Base-by-base conservation (phyloP, 2,113 vertebrate species). In the Malurus elegans region DNA sequence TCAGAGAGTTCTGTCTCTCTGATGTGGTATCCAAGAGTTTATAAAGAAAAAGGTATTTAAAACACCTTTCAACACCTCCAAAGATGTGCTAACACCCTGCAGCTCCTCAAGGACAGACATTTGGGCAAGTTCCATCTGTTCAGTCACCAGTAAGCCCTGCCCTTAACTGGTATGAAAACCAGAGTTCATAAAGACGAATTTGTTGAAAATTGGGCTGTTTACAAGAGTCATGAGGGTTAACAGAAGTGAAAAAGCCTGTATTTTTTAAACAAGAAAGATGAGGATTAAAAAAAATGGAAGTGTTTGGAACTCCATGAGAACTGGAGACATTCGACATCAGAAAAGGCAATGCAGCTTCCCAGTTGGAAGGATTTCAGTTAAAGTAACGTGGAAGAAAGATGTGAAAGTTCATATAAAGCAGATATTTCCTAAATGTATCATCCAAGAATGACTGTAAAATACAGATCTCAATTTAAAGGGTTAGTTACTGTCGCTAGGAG, bases 181-280 rank as follows among this genome's bases (percentile, higher is more conserved):
- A 34, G 78, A 51, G 79, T 3, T 58, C 44, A 54, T 10, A 2
- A 47, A 86, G 50, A 83, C 14, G 23, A 36, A 32, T 15, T 44
- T 26, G 48, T 3, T 56, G 44, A 71, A 67, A 78, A 58, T 0
- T 50, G 23, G 11, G 64, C 34, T 56, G 28, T 34, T 73, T 21
- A 38, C 34, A 53, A 50, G n/a, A 21, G 62, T 26, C 61, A 26
- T 4, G 2, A 34, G 17, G 31, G 34, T 7, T 19, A 73, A 36
- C 2, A 64, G 29, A 60, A 45, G 5, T 47, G 14, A 61, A 61
- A 73, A 75, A 3, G 0, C 0, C 3, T 24, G 3, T 4, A 10
- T 15, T 38, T 67, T 57, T 60, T 13, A 54, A 79, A 36, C 4
- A 32, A 29, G 42, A 50, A 38, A 65, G 79, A n/a, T 3, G 5